Evolutionary conservation across 2,888 invertebrate genomes (phyloP).

Genomic region (Blastobasis lacticolella): DNA sequence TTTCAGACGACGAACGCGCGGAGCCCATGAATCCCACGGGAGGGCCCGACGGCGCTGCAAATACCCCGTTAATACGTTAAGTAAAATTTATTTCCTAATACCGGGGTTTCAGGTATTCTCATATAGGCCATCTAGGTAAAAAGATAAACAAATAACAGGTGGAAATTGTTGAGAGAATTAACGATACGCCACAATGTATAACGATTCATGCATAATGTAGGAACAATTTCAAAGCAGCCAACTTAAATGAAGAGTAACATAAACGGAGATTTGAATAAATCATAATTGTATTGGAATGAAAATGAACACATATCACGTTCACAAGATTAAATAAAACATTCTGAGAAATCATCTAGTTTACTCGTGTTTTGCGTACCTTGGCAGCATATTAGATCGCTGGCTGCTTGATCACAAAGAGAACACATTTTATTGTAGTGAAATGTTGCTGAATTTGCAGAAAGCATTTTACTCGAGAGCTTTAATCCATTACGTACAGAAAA

Average conservation of each 20-base stretch:
- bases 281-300: slow-evolving; percentile 7
- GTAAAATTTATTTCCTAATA: not conserved
- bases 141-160: not conserved
- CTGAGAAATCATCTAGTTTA: slow-evolving; percentile 18
- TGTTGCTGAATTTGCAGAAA: slow-evolving; percentile 5
- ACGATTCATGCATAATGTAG: slow-evolving; percentile 1
- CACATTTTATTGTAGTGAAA: slow-evolving; percentile 35
- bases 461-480: slow-evolving; percentile 4
- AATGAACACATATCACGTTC: slow-evolving; percentile 13
- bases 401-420: slow-evolving; percentile 67
- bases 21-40: slow-evolving; percentile 96
- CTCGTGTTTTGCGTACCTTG: slow-evolving; percentile 60
- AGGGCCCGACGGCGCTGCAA: slow-evolving; percentile 94
- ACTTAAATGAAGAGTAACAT: slow-evolving; percentile 1
- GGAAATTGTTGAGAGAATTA: not conserved
- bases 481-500: slow-evolving; percentile 6
- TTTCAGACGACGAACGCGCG: slow-evolving; percentile 94
- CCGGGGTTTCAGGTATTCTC: not conserved
- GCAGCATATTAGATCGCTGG: slow-evolving; percentile 72
- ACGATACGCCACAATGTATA: not conserved
- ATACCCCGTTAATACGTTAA: not conserved
- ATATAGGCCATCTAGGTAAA: not conserved
- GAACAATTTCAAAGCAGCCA: slow-evolving; percentile 10
- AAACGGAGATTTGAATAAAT: slow-evolving; percentile 3
- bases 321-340: slow-evolving; percentile 18